These are phyloP conservation scores for Bovichtus variegatus DNA, from an alignment of 2,797 vertebrate species.

Conservation along the genomic window DNA sequence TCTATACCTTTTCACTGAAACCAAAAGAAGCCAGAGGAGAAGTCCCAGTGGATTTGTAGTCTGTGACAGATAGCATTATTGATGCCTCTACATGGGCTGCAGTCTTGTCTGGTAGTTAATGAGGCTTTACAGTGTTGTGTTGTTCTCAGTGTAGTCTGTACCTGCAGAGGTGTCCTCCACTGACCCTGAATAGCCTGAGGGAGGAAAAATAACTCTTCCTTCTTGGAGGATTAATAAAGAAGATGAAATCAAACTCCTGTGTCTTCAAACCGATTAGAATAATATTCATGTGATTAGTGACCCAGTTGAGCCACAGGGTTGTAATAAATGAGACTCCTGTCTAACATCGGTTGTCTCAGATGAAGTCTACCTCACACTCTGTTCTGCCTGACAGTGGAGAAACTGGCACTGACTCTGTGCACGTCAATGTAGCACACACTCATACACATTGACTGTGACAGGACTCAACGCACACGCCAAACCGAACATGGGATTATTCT, in stretches of 20 bases:
- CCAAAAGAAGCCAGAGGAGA: not conserved
- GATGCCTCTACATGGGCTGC: slow-evolving; percentile 25
- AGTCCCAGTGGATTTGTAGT: slow-evolving; percentile 17
- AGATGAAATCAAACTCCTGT: slow-evolving; percentile 23
- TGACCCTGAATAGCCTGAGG: slow-evolving; percentile 21
- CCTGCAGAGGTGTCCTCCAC: slow-evolving; percentile 24
- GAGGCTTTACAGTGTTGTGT: slow-evolving; percentile 8
- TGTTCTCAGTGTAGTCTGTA: slow-evolving; percentile 4
- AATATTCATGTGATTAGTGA: slow-evolving; percentile 49
- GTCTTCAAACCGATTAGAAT: slow-evolving; percentile 36
- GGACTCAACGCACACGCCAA: not conserved
- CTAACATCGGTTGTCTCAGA: slow-evolving; percentile 4
- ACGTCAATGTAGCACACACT: not conserved
- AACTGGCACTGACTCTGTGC: slow-evolving; percentile 3
- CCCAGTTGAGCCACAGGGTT: slow-evolving; percentile 17
- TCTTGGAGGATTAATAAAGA: slow-evolving; percentile 34
- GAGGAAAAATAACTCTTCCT: slow-evolving; percentile 9
- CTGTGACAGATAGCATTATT: slow-evolving; percentile 19
- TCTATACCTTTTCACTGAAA: slow-evolving; percentile 7
- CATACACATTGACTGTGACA: not conserved
- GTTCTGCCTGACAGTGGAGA: slow-evolving; percentile 13
- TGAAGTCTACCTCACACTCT: slow-evolving; percentile 30
- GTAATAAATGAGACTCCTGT: slow-evolving; percentile 45
- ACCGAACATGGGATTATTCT: not conserved
- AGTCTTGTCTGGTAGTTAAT: slow-evolving; percentile 34